A percentile compares a stretch with the other conserved stretches of the same genome.
phyloP scores from a whole-genome alignment of 2,113 vertebrate genomes.

The Eudyptes chrysolophus region DNA sequence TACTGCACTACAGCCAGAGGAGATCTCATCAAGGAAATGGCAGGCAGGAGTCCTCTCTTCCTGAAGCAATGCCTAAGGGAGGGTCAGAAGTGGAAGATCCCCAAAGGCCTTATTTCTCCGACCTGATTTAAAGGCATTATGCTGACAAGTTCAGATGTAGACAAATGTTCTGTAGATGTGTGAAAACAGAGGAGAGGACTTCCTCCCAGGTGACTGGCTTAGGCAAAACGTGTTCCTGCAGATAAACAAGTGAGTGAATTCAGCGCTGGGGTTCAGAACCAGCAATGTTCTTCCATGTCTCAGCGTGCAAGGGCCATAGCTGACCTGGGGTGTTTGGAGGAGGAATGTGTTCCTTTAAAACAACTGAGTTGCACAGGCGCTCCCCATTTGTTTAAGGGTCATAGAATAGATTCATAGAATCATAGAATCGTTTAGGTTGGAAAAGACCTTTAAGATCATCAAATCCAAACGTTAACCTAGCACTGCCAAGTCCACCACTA shows the following conservation, averaged over 20 bases:
- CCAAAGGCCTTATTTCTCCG: neutral
- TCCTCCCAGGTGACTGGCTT: neutral
- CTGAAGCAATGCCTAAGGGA: neutral
- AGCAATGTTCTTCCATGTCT: too few species aligned
- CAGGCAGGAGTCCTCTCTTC: neutral
- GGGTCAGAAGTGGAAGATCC: neutral
- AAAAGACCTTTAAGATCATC: too few species aligned
- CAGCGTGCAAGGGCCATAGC: too few species aligned
- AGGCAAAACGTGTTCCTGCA: neutral
- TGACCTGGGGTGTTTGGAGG: neutral
- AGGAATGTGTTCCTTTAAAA: neutral
- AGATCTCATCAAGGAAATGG: neutral
- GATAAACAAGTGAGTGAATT: neutral
- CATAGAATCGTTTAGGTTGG: too few species aligned
- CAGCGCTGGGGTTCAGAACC: neutral
- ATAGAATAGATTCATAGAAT: too few species aligned
- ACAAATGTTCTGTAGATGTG: neutral
- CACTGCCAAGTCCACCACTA: too few species aligned
- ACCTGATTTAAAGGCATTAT: neutral
- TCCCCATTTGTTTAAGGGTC: neutral
- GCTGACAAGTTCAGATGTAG: neutral
- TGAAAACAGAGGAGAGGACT: neutral
- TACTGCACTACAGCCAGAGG: neutral
- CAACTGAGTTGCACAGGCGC: neutral
- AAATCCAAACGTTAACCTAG: too few species aligned